These are phyloP conservation scores for Drosophila tripunctata DNA, from an alignment of 2,888 invertebrate genomes.

Conservation along the genomic window DNA sequence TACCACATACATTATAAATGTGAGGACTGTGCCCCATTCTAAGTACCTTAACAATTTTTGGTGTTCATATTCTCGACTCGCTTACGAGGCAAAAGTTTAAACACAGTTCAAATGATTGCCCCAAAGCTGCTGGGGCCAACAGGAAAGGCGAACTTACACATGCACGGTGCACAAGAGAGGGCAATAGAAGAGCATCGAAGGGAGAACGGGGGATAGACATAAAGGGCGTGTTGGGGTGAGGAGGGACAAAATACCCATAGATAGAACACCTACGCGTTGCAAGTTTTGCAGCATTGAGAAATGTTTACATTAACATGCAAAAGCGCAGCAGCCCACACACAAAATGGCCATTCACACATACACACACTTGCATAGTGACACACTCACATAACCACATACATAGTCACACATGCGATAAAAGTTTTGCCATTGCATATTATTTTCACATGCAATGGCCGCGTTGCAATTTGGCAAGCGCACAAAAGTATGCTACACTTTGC, in stretches of 20 bases:
- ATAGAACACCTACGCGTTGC: slow-evolving; percentile 56
- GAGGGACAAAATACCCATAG: slow-evolving; percentile 15
- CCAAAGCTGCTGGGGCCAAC: slow-evolving; percentile 34
- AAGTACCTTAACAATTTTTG: slow-evolving; percentile 18
- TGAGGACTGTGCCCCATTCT: slow-evolving; percentile 12
- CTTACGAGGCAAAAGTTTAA: slow-evolving; percentile 51
- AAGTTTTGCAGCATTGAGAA: slow-evolving; percentile 44
- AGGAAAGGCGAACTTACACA: slow-evolving; percentile 31
- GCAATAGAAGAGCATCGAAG: not conserved
- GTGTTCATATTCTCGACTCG: slow-evolving; percentile 37
- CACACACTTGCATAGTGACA: slow-evolving; percentile 12
- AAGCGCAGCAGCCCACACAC: slow-evolving; percentile 46
- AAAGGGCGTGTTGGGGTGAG: not conserved
- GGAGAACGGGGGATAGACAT: not conserved
- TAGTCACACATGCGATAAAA: slow-evolving; percentile 15
- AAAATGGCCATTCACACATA: slow-evolving; percentile 14
- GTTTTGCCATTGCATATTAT: slow-evolving; percentile 17
- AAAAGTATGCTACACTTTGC: slow-evolving; percentile 47
- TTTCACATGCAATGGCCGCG: slow-evolving; percentile 36
- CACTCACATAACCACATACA: not conserved
- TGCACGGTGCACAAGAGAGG: not conserved
- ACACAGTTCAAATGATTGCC: slow-evolving; percentile 62
- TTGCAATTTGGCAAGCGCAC: slow-evolving; percentile 55
- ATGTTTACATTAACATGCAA: slow-evolving; percentile 65
- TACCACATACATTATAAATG: slow-evolving; percentile 2